A percentile compares a stretch with the other conserved stretches of the same genome.
These are phyloP conservation scores for Pipistrellus nathusii DNA, from an alignment of 2,797 vertebrate species.

Conservation along the genomic window DNA sequence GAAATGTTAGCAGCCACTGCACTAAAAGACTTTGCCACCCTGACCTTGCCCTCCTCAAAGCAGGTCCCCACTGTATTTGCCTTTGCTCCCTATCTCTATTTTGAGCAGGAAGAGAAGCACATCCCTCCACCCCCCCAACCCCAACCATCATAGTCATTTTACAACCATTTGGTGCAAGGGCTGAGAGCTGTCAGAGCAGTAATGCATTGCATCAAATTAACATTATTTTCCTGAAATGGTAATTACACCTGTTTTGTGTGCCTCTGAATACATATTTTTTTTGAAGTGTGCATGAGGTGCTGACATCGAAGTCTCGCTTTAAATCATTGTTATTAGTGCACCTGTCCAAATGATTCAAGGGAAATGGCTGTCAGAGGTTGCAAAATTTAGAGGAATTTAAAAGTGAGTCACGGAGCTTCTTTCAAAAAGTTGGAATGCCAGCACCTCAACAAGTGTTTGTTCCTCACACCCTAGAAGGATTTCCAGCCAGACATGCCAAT, in stretches of 20 bases:
- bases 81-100: slow-evolving; percentile 57
- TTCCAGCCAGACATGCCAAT: not conserved
- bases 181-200: slow-evolving; percentile 80
- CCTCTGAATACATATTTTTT: slow-evolving; percentile 70
- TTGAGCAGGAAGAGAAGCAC: slow-evolving; percentile 40
- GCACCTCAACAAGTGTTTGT: not conserved
- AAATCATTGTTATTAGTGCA: slow-evolving; percentile 66
- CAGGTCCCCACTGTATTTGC: not conserved
- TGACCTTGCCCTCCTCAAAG: not conserved
- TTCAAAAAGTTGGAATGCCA: not conserved
- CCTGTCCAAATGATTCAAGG: slow-evolving; percentile 64
- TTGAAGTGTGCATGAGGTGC: slow-evolving; percentile 76
- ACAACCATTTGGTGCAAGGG: slow-evolving; percentile 66
- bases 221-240: slow-evolving; percentile 80
- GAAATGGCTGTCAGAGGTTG: slow-evolving; percentile 60
- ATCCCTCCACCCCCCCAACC: not conserved
- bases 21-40: not conserved
- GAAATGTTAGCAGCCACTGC: not conserved
- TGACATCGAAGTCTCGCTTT: slow-evolving; percentile 73
- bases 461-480: not conserved
- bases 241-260: slow-evolving; percentile 81
- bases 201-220: slow-evolving; percentile 77
- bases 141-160: slow-evolving; percentile 49
- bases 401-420: slow-evolving; percentile 50
- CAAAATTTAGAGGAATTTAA: slow-evolving; percentile 69